Evolutionary conservation across 2,888 invertebrate genomes (phyloP), one percentile per base, ranked within the genome.

Genomic region (Himalopsyche kuldschensis): DNA sequence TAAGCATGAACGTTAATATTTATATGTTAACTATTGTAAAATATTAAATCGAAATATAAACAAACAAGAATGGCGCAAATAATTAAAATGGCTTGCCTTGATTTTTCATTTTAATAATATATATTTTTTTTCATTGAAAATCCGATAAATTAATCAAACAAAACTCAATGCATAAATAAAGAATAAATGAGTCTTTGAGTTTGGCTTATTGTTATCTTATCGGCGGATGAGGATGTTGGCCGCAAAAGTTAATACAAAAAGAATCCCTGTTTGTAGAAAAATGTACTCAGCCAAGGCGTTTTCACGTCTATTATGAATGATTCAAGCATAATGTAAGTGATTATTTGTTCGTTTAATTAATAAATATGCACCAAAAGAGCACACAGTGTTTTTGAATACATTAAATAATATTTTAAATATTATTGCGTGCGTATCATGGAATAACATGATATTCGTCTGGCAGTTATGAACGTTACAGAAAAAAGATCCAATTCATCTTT

Each of bases 171-270:
- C 75, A 35, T 78, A 41, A 69, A 77, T 35, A 83, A 35, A 83
- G 32, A 76, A 83, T 41, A 20, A 77, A 63, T 75, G 46, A 35
- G 82, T 83, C 69, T 69, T 69, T 69, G 69, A 69, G 69, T 30
- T 69, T 69, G 27, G 27, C 69, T 69, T 69, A 69, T 81, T 35
- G 80, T 84, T 85, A 85, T 85, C 84, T 85, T 78, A 82, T 75
- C 85, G 84, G 77, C 85, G 85, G 85, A 85, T 84, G 85, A 85
- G 85, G 85, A 84, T 84, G 85, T 84, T 75, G 75, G 82, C 75
- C 30, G 63, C 69, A 76, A 10, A 41, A 27, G 41, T n/a, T 20
- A 17, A 76, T 41, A 75, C 31, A 75, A 55, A 55, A 55, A 55
- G 55, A 69, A 69, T 69, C 30, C 27, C 8, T 55, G 27, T 69